These are phyloP conservation scores for Decapterus maruadsi DNA, from an alignment of 2,797 vertebrate genomes.

Conservation along the genomic window DNA sequence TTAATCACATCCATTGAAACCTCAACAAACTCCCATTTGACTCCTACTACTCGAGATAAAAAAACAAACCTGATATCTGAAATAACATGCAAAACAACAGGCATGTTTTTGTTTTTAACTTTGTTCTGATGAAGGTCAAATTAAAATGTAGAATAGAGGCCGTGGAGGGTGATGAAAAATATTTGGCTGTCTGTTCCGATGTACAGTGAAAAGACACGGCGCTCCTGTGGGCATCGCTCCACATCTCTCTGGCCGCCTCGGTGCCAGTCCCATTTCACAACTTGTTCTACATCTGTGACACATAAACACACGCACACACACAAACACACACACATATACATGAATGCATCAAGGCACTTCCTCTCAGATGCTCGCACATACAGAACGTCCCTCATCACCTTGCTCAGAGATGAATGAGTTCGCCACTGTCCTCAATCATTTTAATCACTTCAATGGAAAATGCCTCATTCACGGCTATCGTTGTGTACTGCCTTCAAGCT, in stretches of 20 bases:
- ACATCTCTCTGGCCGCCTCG: conserved; percentile 56
- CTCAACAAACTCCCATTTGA: conserved; percentile 42
- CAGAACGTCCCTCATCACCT: conserved; percentile 82
- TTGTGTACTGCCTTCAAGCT: conserved; percentile 74
- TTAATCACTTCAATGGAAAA: conserved; percentile 86
- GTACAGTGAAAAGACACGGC: conserved; percentile 70
- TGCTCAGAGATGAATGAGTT: conserved; percentile 86
- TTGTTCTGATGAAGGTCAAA: conserved; percentile 77
- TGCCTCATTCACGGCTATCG: conserved; percentile 78
- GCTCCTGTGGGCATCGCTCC: conserved; percentile 73
- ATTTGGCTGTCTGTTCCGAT: conserved; percentile 74
- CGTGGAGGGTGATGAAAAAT: conserved; percentile 55
- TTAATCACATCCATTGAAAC: conserved; percentile 57
- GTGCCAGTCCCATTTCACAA: conserved; percentile 82
- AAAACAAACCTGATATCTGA: background rate
- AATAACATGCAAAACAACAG: background rate
- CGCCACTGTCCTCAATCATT: conserved; percentile 85
- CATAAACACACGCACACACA: conserved; percentile 24
- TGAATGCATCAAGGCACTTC: conserved; percentile 41
- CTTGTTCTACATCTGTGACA: conserved; percentile 77
- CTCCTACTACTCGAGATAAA: conserved; percentile 9
- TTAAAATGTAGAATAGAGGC: conserved; percentile 54
- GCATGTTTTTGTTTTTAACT: conserved; percentile 26
- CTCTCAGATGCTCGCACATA: conserved; percentile 54
- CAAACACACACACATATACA: conserved; percentile 37